phyloP scores from a whole-genome alignment of 2,113 vertebrate species.

The Lampris megalopsis region DNA sequence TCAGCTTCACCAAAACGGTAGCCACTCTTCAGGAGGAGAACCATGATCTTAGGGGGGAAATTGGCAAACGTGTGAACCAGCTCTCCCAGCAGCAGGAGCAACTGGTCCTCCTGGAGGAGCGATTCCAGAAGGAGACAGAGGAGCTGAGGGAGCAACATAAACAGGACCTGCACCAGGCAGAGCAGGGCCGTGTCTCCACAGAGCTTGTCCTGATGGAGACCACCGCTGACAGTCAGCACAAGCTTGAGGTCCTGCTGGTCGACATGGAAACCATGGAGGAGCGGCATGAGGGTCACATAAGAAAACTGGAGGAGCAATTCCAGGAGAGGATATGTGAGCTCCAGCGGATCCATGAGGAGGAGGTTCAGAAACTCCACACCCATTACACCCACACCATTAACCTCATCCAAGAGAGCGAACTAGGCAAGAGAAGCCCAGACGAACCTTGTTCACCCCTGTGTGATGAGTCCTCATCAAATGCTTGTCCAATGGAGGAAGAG shows the following conservation, averaged over 20 bases:
- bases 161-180: slow-evolving; percentile 81
- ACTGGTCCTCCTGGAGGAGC: slow-evolving; percentile 80
- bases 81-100: slow-evolving; percentile 79
- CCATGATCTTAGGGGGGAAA: slow-evolving; percentile 83
- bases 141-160: slow-evolving; percentile 83
- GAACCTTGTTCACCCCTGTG: fast-evolving
- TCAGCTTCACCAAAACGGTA: slow-evolving; percentile 83
- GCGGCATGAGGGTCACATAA: slow-evolving; percentile 85
- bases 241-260: slow-evolving; percentile 81
- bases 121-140: slow-evolving; percentile 79
- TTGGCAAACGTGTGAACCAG: slow-evolving; percentile 81
- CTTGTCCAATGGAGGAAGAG: slow-evolving; percentile 43
- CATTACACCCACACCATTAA: slow-evolving; percentile 85
- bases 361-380: slow-evolving; percentile 86
- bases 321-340: slow-evolving; percentile 87
- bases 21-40: slow-evolving; percentile 86
- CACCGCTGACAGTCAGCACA: slow-evolving; percentile 78
- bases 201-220: slow-evolving; percentile 85
- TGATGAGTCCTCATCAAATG: background rate
- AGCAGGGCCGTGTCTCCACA: slow-evolving; percentile 79
- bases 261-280: slow-evolving; percentile 86
- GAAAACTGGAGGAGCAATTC: slow-evolving; percentile 88
- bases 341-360: slow-evolving; percentile 85
- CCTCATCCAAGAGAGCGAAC: slow-evolving; percentile 73
- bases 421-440: slow-evolving; percentile 67